A percentile compares a stretch with the other conserved stretches of the same genome.
Conservation (phyloP, 2,797 vertebrate species). For the Chromis chromis region DNA sequence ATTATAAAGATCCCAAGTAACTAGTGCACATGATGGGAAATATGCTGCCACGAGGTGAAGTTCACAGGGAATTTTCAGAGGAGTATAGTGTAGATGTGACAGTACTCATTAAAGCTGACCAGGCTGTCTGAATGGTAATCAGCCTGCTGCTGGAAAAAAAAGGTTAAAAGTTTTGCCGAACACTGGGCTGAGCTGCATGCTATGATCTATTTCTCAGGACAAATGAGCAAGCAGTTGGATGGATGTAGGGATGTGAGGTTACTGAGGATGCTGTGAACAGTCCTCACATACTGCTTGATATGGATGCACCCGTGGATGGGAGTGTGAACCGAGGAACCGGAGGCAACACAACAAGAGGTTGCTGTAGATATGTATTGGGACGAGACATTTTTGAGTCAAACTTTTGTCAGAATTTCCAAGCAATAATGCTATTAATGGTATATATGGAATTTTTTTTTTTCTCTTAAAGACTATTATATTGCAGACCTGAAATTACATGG, state of each 20-base stretch:
- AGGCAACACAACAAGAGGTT: too few species aligned
- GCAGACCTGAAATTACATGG: background rate
- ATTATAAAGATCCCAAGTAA: slow-evolving; percentile 11
- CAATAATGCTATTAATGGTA: too few species aligned
- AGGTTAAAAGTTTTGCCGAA: background rate
- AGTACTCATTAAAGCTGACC: slow-evolving; percentile 2
- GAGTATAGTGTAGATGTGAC: background rate
- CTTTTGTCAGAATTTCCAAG: too few species aligned
- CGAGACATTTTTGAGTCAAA: too few species aligned
- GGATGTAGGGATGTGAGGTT: slow-evolving; percentile 13
- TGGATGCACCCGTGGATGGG: too few species aligned
- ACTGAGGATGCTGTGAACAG: slow-evolving; percentile 1
- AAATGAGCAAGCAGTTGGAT: background rate
- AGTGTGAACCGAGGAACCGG: too few species aligned
- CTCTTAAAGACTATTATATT: too few species aligned
- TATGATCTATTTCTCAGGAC: background rate
- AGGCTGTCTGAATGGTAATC: background rate
- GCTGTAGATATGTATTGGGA: too few species aligned
- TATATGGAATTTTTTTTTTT: too few species aligned
- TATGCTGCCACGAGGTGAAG: background rate
- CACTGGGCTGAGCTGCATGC: background rate
- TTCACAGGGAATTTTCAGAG: background rate
- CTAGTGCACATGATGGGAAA: background rate
- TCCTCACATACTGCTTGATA: background rate
- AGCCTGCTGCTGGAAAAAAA: slow-evolving; percentile 4